Conservation (phyloP, 1,140 invertebrate genomes). For the Conopomorpha cramerella region DNA sequence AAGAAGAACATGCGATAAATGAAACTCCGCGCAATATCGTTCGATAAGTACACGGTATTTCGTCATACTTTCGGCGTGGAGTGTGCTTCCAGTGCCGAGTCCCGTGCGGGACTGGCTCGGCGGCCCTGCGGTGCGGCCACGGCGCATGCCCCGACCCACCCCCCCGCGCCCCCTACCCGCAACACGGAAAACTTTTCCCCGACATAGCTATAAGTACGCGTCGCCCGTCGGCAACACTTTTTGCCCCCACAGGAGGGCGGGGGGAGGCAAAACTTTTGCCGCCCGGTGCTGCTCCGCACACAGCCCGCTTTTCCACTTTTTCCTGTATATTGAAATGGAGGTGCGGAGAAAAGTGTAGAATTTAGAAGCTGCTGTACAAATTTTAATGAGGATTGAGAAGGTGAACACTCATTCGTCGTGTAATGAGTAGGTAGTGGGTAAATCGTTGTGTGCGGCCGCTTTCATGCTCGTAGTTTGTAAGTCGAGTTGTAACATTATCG, state of each 20-base stretch:
- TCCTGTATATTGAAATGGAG: conserved; percentile 61
- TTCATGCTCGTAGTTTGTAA: no score
- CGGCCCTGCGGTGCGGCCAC: conserved; percentile 26
- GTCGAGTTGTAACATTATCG: no score
- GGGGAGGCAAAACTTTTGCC: conserved; percentile 54
- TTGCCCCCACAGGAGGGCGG: conserved; percentile 38
- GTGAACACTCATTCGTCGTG: no score
- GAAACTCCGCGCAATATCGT: no score
- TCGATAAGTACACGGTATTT: no score
- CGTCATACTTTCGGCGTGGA: no score
- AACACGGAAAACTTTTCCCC: conserved; percentile 60
- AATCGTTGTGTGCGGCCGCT: no score
- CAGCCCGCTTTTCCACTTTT: conserved; percentile 59
- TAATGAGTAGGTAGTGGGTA: no score
- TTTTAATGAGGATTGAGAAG: conserved; percentile 57
- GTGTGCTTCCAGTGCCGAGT: conserved; percentile 10
- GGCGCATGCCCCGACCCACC: conserved; percentile 41
- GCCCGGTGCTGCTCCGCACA: conserved; percentile 47
- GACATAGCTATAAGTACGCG: conserved; percentile 51
- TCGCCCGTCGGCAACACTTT: conserved; percentile 58
- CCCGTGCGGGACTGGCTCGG: conserved; percentile 42
- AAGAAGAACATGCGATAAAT: no score
- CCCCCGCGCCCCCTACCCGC: conserved; percentile 38
- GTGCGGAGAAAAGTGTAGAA: conserved; percentile 60
- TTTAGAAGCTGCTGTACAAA: conserved; percentile 58